phyloP scores from a whole-genome alignment of 2,797 vertebrate genomes.

The Anisognathus igniventris region DNA sequence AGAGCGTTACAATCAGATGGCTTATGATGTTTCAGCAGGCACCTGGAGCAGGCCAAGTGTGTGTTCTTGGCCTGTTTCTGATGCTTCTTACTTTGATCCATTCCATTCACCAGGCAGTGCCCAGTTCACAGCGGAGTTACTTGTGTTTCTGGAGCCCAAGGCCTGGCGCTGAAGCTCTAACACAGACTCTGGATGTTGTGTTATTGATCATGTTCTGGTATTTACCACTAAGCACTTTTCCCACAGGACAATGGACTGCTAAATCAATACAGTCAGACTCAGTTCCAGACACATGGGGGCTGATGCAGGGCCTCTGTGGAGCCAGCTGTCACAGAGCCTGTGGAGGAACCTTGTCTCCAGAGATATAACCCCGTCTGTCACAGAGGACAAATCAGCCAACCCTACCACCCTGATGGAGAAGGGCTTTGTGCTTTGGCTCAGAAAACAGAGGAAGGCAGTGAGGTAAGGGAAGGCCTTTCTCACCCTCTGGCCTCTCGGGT shows the following conservation, averaged over 20 bases:
- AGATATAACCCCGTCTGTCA: not conserved
- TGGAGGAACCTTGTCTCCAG: not conserved
- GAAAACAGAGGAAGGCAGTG: not conserved
- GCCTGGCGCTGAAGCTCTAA: accelerated
- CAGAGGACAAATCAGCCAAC: not conserved
- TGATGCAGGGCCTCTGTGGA: not conserved
- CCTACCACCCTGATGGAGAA: not conserved
- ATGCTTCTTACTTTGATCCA: not conserved
- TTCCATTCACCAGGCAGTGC: not conserved
- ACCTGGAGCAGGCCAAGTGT: accelerated
- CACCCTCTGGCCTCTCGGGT: not conserved
- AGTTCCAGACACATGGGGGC: not conserved
- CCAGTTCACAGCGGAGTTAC: not conserved
- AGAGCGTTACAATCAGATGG: not conserved
- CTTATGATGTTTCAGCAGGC: not conserved
- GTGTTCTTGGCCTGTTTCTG: not conserved
- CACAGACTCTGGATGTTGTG: not conserved
- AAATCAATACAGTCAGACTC: not conserved
- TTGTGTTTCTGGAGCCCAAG: not conserved
- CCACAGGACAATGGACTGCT: conserved; percentile 20
- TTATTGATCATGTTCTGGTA: not conserved
- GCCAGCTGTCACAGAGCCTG: not conserved
- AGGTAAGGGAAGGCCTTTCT: not conserved
- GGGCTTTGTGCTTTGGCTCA: not conserved
- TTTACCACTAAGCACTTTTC: conserved; percentile 1